phyloP scores from a whole-genome alignment of 92 coral and sea anemone genomes.

The Parazoanthus swiftii region DNA sequence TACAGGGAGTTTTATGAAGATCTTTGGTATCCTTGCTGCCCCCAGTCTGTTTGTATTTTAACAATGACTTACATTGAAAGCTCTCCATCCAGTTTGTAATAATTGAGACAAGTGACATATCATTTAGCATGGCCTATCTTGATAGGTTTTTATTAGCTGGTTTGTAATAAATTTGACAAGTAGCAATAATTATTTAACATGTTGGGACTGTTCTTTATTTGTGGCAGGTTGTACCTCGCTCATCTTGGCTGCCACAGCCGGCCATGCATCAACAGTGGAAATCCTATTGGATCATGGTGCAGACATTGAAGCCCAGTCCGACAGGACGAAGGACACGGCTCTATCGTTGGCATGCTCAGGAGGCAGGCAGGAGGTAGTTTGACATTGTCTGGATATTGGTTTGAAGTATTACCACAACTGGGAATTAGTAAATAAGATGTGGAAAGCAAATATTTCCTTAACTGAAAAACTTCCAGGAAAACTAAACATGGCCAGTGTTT shows the following conservation, averaged over 20 bases:
- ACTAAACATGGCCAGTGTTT: neutral
- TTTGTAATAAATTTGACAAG: neutral
- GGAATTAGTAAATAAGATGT: neutral
- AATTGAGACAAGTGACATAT: too few species aligned
- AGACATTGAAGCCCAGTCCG: slow-evolving; percentile 99
- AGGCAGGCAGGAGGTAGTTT: slow-evolving; percentile 92
- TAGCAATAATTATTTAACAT: too few species aligned
- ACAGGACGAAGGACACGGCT: slow-evolving; percentile 98
- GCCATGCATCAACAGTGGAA: slow-evolving; percentile 97
- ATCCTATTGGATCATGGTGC: slow-evolving; percentile 87
- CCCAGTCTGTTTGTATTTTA: too few species aligned
- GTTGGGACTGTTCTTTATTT: neutral
- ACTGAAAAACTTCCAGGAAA: too few species aligned
- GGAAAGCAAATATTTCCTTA: neutral
- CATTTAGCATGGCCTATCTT: too few species aligned
- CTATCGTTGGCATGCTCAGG: slow-evolving; percentile 98
- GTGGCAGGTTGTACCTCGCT: slow-evolving; percentile 89
- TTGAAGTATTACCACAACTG: neutral
- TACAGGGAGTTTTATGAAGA: too few species aligned
- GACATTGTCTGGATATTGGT: too few species aligned
- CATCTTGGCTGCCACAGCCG: slow-evolving; percentile 95
- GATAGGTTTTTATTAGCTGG: too few species aligned
- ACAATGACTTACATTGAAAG: too few species aligned
- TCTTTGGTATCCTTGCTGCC: too few species aligned
- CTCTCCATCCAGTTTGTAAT: too few species aligned